Evolutionary conservation across 2,797 vertebrate genomes (phyloP).

Genomic region (Psittacula derbiana): DNA sequence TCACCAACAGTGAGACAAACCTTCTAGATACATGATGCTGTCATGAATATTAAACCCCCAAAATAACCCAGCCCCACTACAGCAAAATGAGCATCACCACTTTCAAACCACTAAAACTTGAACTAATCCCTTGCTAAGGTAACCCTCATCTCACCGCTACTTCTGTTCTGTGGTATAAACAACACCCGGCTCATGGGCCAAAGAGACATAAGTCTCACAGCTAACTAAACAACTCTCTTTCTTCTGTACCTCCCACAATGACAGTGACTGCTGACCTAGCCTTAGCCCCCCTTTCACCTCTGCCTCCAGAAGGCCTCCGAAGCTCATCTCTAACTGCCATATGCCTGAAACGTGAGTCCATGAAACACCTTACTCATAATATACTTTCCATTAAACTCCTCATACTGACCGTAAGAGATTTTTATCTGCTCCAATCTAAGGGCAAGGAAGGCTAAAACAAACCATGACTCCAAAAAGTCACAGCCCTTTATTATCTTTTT

Average conservation of each 20-base stretch:
- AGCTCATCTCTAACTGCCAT: not conserved
- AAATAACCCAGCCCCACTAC: not conserved
- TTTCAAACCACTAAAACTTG: not conserved
- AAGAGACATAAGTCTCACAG: not conserved
- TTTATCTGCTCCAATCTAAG: not conserved
- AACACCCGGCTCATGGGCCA: accelerated
- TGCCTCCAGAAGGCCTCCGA: not conserved
- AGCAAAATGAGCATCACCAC: not conserved
- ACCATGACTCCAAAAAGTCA: not conserved
- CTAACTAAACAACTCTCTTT: not conserved
- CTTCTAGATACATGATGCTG: not conserved
- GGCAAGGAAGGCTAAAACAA: not conserved
- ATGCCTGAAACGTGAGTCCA: not conserved
- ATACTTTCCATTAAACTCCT: not conserved
- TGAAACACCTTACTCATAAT: not conserved
- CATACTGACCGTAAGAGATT: not conserved
- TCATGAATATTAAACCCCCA: not conserved
- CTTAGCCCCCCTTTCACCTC: not conserved
- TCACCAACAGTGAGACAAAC: not conserved
- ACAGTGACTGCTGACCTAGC: not conserved
- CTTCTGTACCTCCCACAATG: not conserved
- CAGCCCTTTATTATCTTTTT: not conserved
- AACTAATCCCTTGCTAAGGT: not conserved
- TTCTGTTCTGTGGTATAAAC: not conserved
- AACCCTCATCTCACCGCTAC: not conserved